phyloP scores from a whole-genome alignment of 1,140 invertebrate species.

The Drosophila pandora region DNA sequence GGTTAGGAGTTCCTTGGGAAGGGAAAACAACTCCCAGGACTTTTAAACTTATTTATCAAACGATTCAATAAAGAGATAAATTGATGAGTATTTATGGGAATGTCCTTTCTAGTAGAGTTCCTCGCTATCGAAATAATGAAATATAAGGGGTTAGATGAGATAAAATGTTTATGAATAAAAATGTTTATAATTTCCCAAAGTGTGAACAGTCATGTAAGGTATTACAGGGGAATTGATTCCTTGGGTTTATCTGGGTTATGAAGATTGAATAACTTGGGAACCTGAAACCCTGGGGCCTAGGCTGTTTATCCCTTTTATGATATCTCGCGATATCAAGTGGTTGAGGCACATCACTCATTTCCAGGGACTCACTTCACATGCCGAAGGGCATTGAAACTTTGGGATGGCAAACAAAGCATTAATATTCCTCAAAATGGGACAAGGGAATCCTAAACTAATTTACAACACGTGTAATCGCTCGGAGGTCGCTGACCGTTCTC shows the following conservation, averaged over 20 bases:
- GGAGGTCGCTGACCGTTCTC: constrained; percentile 70
- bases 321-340: background rate
- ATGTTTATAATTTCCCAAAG: too few species aligned
- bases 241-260: background rate
- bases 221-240: background rate
- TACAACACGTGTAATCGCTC: constrained; percentile 77
- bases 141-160: too few species aligned
- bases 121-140: too few species aligned
- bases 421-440: constrained; percentile 53
- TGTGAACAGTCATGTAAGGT: background rate
- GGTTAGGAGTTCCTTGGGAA: constrained; percentile 7
- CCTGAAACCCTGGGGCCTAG: background rate
- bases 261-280: background rate
- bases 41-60: background rate
- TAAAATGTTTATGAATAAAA: too few species aligned
- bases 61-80: background rate
- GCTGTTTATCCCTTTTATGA: background rate
- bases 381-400: constrained; percentile 23
- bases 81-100: background rate
- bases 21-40: background rate
- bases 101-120: background rate
- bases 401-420: constrained; percentile 64
- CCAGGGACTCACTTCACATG: constrained; percentile 18
- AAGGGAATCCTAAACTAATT: constrained; percentile 73
- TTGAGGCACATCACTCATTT: constrained; percentile 7